phyloP scores from a whole-genome alignment of 2,113 vertebrate genomes.

The Opisthocomus hoazin region DNA sequence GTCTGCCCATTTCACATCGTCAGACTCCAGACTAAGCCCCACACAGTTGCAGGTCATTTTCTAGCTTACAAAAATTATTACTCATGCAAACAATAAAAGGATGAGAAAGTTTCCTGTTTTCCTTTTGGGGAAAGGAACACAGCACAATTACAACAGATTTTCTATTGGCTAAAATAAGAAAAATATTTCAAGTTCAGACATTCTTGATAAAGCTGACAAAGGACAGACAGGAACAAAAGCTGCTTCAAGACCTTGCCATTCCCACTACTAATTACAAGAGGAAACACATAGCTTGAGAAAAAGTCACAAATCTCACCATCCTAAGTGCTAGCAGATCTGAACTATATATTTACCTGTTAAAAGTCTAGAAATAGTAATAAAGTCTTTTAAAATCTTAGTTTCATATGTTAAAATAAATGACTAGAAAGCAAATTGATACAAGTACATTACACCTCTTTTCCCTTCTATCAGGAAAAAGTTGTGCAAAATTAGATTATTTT shows the following conservation, averaged over 20 bases:
- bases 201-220: conserved; percentile 2
- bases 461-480: neutral
- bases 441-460: neutral
- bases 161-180: neutral
- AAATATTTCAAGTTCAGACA: neutral
- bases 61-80: neutral
- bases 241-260: neutral
- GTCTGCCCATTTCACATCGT: neutral
- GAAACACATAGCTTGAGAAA: neutral
- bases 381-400: neutral
- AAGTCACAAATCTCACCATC: neutral
- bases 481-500: neutral
- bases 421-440: neutral
- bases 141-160: neutral
- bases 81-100: neutral
- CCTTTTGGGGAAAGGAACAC: neutral
- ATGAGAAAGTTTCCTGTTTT: neutral
- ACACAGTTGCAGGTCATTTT: neutral
- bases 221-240: neutral
- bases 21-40: neutral
- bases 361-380: neutral
- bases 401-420: neutral
- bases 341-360: neutral
- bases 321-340: neutral
- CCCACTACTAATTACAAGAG: neutral